Conservation (phyloP, 2,888 invertebrate species). For the Tetragonisca angustula region DNA sequence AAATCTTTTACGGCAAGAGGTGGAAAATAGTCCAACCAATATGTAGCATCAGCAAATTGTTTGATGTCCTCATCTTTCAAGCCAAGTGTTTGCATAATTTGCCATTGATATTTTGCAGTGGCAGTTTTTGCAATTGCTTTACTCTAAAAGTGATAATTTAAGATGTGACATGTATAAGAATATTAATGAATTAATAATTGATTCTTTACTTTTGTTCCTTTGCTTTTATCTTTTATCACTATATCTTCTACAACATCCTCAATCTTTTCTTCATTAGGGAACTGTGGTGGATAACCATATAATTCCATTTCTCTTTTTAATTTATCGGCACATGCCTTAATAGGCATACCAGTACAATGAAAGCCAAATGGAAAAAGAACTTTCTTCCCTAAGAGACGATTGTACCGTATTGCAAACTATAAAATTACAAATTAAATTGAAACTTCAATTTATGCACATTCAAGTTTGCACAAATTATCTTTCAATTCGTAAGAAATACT, state of each 20-base stretch:
- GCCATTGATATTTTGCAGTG: constrained; percentile 97
- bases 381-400: constrained; percentile 95
- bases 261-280: constrained; percentile 87
- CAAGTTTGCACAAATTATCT: not conserved
- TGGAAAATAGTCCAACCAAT: constrained; percentile 99
- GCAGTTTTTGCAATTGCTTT: constrained; percentile 97
- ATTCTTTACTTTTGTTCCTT: constrained; percentile 92
- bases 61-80: constrained; percentile 95
- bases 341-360: constrained; percentile 99
- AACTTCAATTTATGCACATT: not conserved
- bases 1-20: constrained; percentile 94
- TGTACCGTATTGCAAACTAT: constrained; percentile 95
- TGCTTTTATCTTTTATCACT: constrained; percentile 92
- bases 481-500: constrained; percentile 63
- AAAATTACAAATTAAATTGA: constrained; percentile 23
- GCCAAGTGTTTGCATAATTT: constrained; percentile 98
- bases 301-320: constrained; percentile 95
- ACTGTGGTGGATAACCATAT: constrained; percentile 96
- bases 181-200: not conserved
- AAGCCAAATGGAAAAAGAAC: constrained; percentile 99
- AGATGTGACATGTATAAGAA: not conserved
- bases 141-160: constrained; percentile 86
- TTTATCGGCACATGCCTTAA: constrained; percentile 99
- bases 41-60: constrained; percentile 93
- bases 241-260: constrained; percentile 86